Conservation (phyloP, 2,797 vertebrate species). For the Champsocephalus gunnari region DNA sequence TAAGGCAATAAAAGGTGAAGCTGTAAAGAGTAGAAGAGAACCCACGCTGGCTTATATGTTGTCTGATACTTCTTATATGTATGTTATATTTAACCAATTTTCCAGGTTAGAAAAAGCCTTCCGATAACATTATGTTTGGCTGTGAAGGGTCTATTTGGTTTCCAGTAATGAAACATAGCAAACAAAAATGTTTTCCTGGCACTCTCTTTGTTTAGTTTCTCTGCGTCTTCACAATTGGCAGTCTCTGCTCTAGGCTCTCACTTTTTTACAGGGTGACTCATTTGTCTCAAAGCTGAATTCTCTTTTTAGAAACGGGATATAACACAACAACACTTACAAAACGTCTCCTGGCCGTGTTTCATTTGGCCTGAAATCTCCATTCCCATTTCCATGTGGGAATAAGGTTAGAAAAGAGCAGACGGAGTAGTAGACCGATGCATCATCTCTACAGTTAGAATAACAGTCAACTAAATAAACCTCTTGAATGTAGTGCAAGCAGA, state of each 20-base stretch:
- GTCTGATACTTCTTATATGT: conserved; percentile 20
- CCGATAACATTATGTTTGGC: not conserved
- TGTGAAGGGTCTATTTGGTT: not conserved
- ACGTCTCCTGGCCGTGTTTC: conserved; percentile 48
- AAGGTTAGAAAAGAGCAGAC: conserved; percentile 51
- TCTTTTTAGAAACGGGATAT: conserved; percentile 56
- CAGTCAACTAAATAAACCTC: conserved; percentile 1
- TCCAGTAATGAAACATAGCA: conserved; percentile 18
- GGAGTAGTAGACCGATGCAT: conserved; percentile 24
- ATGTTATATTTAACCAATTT: not conserved
- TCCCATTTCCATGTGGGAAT: conserved; percentile 41
- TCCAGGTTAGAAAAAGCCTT: conserved; percentile 16
- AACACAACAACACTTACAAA: conserved; percentile 46
- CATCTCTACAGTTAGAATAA: conserved; percentile 12
- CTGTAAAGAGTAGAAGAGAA: conserved; percentile 28
- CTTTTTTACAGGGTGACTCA: conserved; percentile 54
- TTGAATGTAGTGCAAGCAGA: not conserved
- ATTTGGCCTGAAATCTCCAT: conserved; percentile 46
- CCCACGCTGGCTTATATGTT: conserved; percentile 49
- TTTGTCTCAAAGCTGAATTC: conserved; percentile 48
- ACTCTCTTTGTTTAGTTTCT: not conserved
- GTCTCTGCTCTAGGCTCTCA: conserved; percentile 13
- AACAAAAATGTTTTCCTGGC: not conserved
- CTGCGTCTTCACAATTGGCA: conserved; percentile 15
- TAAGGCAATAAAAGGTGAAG: conserved; percentile 50